These are phyloP conservation scores for Phenganax marumi DNA, from an alignment of 92 coral and sea anemone species.

Conservation along the genomic window DNA sequence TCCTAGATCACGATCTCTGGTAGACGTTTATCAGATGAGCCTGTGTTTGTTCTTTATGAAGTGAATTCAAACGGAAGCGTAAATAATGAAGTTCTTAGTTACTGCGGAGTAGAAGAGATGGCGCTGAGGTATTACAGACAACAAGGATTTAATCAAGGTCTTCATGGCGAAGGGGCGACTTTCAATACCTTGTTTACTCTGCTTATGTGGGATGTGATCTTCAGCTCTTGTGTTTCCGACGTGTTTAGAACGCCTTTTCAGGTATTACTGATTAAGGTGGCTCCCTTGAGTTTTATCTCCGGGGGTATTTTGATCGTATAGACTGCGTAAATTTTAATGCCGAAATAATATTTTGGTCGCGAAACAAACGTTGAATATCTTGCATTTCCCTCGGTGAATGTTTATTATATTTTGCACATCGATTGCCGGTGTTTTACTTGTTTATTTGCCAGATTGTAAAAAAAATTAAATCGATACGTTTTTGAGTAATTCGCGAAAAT, in stretches of 20 bases:
- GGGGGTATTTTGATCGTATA: no score
- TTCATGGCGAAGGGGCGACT: conserved; percentile 91
- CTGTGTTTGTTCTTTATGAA: conserved; percentile 79
- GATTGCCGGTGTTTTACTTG: no score
- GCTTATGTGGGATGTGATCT: conserved; percentile 89
- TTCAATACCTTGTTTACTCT: conserved; percentile 70
- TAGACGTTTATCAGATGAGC: conserved; percentile 70
- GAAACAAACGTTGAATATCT: no score
- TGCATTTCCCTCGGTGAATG: no score
- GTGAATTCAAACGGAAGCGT: conserved; percentile 70
- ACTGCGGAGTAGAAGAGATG: conserved; percentile 89
- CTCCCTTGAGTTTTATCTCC: background rate
- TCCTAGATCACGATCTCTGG: conserved; percentile 80
- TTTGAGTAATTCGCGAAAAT: no score
- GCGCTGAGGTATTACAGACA: conserved; percentile 78
- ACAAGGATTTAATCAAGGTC: conserved; percentile 88
- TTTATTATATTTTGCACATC: no score
- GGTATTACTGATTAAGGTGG: conserved; percentile 56
- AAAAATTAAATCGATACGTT: no score
- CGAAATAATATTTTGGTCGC: no score
- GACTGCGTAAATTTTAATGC: no score
- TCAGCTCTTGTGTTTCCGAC: conserved; percentile 70
- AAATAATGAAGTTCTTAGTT: conserved; percentile 64
- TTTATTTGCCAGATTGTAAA: no score
- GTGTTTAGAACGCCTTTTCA: conserved; percentile 89